phyloP scores from a whole-genome alignment of 2,888 invertebrate genomes.

The Stenichneumon culpator region DNA sequence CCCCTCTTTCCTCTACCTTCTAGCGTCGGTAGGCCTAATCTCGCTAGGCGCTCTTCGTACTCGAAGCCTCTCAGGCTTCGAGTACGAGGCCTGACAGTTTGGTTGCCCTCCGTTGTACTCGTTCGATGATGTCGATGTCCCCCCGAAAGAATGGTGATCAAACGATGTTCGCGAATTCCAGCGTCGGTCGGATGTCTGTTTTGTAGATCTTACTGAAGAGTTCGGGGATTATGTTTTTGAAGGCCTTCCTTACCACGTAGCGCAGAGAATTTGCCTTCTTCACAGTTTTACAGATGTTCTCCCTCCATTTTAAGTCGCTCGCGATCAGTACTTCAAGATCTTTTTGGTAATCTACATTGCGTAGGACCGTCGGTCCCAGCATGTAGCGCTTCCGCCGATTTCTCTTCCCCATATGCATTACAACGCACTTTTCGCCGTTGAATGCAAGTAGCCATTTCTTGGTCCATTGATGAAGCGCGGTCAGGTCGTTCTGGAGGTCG shows the following conservation, averaged over 20 bases:
- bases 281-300: conserved; percentile 6
- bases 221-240: background rate
- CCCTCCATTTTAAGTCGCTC: conserved; percentile 35
- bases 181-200: conserved; percentile 40
- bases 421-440: background rate
- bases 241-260: conserved; percentile 26
- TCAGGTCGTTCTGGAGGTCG: background rate
- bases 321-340: conserved; percentile 4
- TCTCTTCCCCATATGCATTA: conserved; percentile 19
- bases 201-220: conserved; percentile 38
- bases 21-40: background rate
- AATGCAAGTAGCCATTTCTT: background rate
- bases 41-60: background rate
- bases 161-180: conserved; percentile 32
- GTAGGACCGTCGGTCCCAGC: background rate
- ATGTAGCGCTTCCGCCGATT: conserved; percentile 14
- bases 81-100: background rate
- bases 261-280: conserved; percentile 40
- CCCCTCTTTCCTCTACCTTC: conserved; percentile 4
- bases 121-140: conserved; percentile 22
- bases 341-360: conserved; percentile 12
- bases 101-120: conserved; percentile 26
- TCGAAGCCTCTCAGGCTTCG: background rate
- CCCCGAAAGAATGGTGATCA: conserved; percentile 37
- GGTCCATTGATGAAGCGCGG: background rate